Base-by-base conservation (phyloP, 2,888 invertebrate species). In the Saturnia japonica region DNA sequence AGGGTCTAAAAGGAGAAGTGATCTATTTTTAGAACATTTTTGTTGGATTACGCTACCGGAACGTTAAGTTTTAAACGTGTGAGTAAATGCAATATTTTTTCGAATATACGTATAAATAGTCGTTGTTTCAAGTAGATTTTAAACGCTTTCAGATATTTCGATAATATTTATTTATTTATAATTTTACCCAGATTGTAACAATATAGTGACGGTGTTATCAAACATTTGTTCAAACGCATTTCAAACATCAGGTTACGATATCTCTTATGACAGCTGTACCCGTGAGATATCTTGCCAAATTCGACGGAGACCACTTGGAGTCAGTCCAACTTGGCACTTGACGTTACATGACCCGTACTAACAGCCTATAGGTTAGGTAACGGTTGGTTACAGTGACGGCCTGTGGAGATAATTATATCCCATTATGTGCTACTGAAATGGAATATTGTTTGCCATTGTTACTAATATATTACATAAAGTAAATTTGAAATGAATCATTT, bases 201-300 rank as follows among this genome's bases (percentile, higher is more conserved):
- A 64, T 64, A 40, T 40, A 40, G 71, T 69, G 57, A 71, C 75
- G 72, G 68, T 7, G 54, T 68, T 47, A 40, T 71, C 54, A 72
- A 73, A 11, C 47, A 57, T 70, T 57, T 57, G 64, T 54, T 25
- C 60, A 68, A 60, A 70, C 60, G 45, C 42, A 60, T 51, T 51
- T 51, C 70, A n/a, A n/a, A 42, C 57, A 51, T 45, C 62, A 64
- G 71, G 42, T 72, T 70, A 70, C 60, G 62, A 22, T 87, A 81
- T 75, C 83, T 83, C 79, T 74, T 79, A 82, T 85, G 88, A 88
- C 89, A 90, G 85, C 89, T 90, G 89, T 81, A 79, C 77, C 79
- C 82, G 86, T 88, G 87, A 86, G 85, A 84, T 77, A 81, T 87
- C 90, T 90, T 91, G 93, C 93, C 93, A 93, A 93, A 91, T 90